Percentiles rank a stretch among this genome's conserved stretches.
phyloP scores from a whole-genome alignment of 2,888 invertebrate genomes.

The Noctua pronuba region DNA sequence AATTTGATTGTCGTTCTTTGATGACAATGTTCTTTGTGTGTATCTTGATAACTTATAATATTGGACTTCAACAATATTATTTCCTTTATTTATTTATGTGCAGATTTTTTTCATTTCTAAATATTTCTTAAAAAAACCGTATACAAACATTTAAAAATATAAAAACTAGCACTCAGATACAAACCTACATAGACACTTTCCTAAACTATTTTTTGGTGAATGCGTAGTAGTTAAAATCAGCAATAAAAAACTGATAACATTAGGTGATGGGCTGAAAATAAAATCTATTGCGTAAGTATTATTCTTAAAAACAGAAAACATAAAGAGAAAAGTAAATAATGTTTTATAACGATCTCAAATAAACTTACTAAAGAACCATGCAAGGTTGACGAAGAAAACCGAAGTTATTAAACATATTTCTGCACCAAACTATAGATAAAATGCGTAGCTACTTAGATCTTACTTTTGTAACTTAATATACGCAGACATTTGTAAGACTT shows the following conservation, averaged over 20 bases:
- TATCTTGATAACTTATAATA: background rate
- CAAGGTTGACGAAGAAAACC: slow-evolving; percentile 19
- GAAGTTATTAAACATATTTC: slow-evolving; percentile 17
- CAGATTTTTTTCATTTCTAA: no score
- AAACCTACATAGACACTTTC: background rate
- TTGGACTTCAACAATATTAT: background rate
- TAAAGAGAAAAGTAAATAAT: background rate
- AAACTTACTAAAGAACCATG: slow-evolving; percentile 4
- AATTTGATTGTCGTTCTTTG: background rate
- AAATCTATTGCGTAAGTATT: background rate
- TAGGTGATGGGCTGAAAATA: background rate
- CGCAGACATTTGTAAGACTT: slow-evolving; percentile 46
- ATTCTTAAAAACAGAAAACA: background rate
- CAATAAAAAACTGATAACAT: background rate
- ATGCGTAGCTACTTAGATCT: slow-evolving; percentile 1
- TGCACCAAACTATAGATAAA: slow-evolving; percentile 11
- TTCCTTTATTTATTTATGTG: no score
- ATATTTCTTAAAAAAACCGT: no score
- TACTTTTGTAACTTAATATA: slow-evolving; percentile 46
- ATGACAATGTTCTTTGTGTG: background rate
- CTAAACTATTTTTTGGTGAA: background rate
- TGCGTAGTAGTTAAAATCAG: background rate
- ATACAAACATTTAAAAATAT: no score
- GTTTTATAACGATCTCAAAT: slow-evolving; percentile 3
- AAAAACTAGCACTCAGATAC: background rate